Evolutionary conservation across 2,797 vertebrate species (phyloP).

Genomic region (Enteromius viviparus): DNA sequence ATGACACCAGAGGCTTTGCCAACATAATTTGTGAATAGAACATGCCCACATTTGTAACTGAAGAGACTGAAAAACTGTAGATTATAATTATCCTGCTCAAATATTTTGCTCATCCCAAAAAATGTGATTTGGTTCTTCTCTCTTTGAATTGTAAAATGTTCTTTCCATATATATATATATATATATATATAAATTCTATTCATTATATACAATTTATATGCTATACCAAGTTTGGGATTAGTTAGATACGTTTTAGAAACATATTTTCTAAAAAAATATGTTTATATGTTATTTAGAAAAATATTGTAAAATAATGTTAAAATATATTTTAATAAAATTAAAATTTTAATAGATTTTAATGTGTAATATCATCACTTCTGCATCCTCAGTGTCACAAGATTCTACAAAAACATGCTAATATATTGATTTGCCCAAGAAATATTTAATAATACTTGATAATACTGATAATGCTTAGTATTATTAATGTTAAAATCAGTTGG

Average conservation of each 20-base stretch:
- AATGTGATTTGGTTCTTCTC: neutral
- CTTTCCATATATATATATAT: neutral
- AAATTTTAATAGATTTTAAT: neutral
- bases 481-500: neutral
- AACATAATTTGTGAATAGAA: conserved; percentile 46
- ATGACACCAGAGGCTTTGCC: conserved; percentile 40
- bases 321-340: no score
- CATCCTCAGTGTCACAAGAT: neutral
- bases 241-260: neutral
- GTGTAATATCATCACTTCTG: neutral
- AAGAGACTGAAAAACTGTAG: conserved; percentile 3
- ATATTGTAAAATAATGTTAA: neutral
- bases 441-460: neutral
- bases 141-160: neutral
- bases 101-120: neutral
- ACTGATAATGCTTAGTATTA: neutral
- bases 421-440: neutral
- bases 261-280: no score
- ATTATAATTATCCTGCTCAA: neutral
- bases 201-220: no score
- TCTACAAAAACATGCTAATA: neutral
- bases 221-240: neutral
- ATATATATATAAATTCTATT: neutral
- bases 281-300: no score
- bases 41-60: conserved; percentile 25